These are phyloP conservation scores for Cephus spinipes DNA, from an alignment of 2,888 invertebrate species.

Conservation along the genomic window DNA sequence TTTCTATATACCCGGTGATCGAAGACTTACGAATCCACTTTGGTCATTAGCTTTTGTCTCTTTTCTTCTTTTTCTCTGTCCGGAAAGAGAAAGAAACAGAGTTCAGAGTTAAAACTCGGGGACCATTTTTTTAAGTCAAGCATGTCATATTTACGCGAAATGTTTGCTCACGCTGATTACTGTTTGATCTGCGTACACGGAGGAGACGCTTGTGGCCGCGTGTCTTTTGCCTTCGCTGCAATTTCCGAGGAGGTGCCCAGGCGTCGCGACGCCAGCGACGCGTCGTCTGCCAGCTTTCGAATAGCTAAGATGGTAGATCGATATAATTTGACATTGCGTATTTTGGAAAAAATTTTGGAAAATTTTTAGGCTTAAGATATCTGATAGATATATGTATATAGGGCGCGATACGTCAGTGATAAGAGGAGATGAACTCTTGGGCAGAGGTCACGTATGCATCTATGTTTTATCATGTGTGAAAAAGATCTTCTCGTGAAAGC, in stretches of 20 bases:
- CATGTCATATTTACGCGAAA: conserved; percentile 49
- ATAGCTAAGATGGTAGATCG: neutral
- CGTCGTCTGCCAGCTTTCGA: neutral
- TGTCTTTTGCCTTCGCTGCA: neutral
- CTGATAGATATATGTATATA: too few species aligned
- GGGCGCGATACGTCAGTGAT: neutral
- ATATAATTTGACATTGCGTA: neutral
- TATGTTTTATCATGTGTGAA: neutral
- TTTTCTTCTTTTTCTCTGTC: neutral
- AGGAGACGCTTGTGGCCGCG: neutral
- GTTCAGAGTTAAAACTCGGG: neutral
- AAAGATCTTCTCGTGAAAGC: conserved; percentile 31
- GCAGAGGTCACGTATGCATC: conserved; percentile 40
- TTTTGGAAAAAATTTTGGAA: neutral
- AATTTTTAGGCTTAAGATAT: neutral
- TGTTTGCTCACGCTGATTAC: conserved; percentile 56
- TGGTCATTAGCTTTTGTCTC: neutral
- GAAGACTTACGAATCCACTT: neutral
- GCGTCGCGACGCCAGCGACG: neutral
- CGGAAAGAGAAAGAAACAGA: neutral
- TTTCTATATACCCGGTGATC: neutral
- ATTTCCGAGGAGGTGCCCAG: neutral
- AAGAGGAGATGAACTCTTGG: neutral
- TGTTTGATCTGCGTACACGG: conserved; percentile 47
- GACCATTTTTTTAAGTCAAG: conserved; percentile 3